A percentile compares a stretch with the other conserved stretches of the same genome.
Evolutionary conservation across 2,797 vertebrate genomes (phyloP).

Genomic region (Lates japonicus): DNA sequence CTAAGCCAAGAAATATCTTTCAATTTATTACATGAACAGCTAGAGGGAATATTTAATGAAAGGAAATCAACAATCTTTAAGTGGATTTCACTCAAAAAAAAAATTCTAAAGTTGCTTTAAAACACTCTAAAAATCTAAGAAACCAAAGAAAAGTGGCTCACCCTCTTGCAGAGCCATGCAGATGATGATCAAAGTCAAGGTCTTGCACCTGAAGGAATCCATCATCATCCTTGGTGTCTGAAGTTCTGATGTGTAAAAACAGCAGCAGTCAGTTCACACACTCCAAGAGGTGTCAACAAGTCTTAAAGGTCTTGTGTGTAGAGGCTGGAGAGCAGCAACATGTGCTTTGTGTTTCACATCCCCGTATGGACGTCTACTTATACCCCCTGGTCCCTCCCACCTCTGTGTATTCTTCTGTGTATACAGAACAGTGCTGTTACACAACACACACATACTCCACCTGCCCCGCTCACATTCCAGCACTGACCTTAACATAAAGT

Average conservation of each 20-base stretch:
- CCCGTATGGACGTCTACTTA: constrained; percentile 70
- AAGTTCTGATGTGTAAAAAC: constrained; percentile 32
- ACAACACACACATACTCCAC: constrained; percentile 59
- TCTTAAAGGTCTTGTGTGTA: constrained; percentile 15
- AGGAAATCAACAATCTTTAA: background rate
- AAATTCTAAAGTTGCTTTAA: background rate
- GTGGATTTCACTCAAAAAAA: background rate
- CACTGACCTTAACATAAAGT: background rate
- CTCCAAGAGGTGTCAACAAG: background rate
- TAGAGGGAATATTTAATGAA: background rate
- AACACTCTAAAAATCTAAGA: background rate
- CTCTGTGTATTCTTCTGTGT: constrained; percentile 6
- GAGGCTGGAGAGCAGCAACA: constrained; percentile 67
- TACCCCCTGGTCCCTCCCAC: constrained; percentile 67
- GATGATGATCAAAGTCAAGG: constrained; percentile 80
- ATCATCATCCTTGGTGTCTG: constrained; percentile 51
- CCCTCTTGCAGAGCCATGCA: constrained; percentile 86
- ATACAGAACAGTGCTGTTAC: constrained; percentile 48
- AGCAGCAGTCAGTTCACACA: constrained; percentile 23
- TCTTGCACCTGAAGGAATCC: constrained; percentile 62
- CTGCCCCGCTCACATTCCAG: constrained; percentile 66
- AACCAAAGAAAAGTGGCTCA: constrained; percentile 73
- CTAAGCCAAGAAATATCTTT: background rate
- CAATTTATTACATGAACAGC: too few relatives aligned
- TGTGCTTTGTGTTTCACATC: constrained; percentile 78